Base-by-base conservation (phyloP, 2,113 vertebrate species). In the Tamias sibiricus region DNA sequence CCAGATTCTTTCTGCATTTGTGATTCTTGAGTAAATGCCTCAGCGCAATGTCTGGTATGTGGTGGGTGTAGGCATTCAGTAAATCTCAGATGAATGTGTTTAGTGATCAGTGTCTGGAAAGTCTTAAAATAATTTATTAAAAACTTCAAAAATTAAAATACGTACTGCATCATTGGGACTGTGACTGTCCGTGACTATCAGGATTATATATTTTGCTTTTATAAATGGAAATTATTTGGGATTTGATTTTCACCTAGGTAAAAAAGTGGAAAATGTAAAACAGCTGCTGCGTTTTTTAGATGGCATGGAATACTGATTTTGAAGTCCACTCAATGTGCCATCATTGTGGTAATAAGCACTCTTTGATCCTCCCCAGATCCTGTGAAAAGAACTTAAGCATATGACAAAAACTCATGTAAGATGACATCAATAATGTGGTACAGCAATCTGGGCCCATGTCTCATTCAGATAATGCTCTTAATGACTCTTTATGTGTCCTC, bases 31-130 rank as follows among this genome's bases (percentile, higher is more conserved):
- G 14, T 64, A 62, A 54, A 37, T 81, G n/a, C 26, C 32, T 95
- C 74, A 44, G 62, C 54, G 72, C 40, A 79, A 4, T 89, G 82
- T 82, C 88, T 91, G 88, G 68, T 93, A 83, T 94, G 82, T 71
- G 40, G 76, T 93, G 87, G 32, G 82, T 1, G 28, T 42, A 88
- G 66, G 75, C 40, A 32, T 24, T 80, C 68, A 10, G 75, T 16
- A 54, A 91, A 26, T 59, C 62, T 66, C 44, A 52, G 64, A 42
- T 80, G 84, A 95, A 92, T 77, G 75, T 85, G 59, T 80, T 59
- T 74, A 77, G 11, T 14, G 37, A 72, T 47, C 37, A 77, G 4
- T 59, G 32, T 87, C 49, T 84, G 64, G 42, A 57, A 44, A 57
- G 16, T 59, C 52, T 81, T 64, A 16, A 66, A 81, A 87, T 6